phyloP scores from a whole-genome alignment of 2,113 vertebrate species.

The Crocuta crocuta region DNA sequence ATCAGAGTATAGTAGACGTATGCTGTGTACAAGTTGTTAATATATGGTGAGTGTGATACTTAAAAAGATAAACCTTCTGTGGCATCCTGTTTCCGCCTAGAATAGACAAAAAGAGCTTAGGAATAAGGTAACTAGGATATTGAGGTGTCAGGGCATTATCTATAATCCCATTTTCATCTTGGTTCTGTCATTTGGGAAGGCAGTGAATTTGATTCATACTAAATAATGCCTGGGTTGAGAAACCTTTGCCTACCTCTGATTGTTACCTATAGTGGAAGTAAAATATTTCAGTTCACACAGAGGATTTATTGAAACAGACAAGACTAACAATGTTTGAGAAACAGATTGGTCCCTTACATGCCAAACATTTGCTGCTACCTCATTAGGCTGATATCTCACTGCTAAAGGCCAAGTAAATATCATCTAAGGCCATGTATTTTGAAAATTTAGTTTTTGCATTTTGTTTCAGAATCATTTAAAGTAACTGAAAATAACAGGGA shows the following conservation, averaged over 20 bases:
- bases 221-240: background rate
- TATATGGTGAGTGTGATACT: background rate
- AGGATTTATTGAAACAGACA: constrained; percentile 36
- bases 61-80: accelerated
- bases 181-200: background rate
- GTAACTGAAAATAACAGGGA: background rate
- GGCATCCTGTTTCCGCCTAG: background rate
- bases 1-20: background rate
- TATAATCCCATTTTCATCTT: background rate
- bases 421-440: constrained; percentile 39
- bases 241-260: background rate
- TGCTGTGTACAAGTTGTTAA: background rate
- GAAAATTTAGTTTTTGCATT: constrained; percentile 42
- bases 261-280: background rate
- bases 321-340: constrained; percentile 60
- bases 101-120: background rate
- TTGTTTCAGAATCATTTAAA: constrained; percentile 53
- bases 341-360: constrained; percentile 31
- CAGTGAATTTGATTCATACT: background rate
- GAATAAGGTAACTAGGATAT: background rate
- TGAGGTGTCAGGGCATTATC: background rate
- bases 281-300: background rate
- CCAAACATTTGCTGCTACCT: constrained; percentile 41
- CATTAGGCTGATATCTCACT: constrained; percentile 42
- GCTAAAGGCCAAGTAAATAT: constrained; percentile 57